phyloP scores from a whole-genome alignment of 1,140 invertebrate species.

The Apocrypta bakeri region DNA sequence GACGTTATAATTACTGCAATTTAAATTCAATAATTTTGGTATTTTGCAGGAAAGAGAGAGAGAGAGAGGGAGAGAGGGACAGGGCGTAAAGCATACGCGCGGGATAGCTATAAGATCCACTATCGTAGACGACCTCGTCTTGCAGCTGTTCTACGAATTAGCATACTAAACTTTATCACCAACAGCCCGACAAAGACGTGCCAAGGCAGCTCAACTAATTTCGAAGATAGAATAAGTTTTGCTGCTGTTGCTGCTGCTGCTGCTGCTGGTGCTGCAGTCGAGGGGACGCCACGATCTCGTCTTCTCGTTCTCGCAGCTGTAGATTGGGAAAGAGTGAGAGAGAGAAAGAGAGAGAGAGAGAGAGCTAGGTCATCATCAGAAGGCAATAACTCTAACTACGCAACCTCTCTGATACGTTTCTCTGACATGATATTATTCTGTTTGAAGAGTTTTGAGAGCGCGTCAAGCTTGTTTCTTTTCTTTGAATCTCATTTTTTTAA shows the following conservation, averaged over 20 bases:
- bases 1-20: slow-evolving; percentile 74
- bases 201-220: slow-evolving; percentile 75
- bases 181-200: slow-evolving; percentile 75
- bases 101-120: not conserved
- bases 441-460: not conserved
- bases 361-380: slow-evolving; percentile 5
- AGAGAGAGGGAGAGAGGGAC: not conserved
- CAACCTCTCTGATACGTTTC: not conserved
- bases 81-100: not conserved
- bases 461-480: not conserved
- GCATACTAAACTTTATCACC: slow-evolving; percentile 76
- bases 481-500: not conserved
- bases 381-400: slow-evolving; percentile 21
- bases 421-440: slow-evolving; percentile 4
- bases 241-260: not conserved
- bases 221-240: slow-evolving; percentile 74
- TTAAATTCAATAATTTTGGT: slow-evolving; percentile 76
- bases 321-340: too few species aligned
- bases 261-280: not conserved
- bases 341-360: not conserved
- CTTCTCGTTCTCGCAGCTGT: not conserved
- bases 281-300: not conserved
- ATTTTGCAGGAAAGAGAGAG: slow-evolving; percentile 60
- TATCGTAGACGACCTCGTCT: slow-evolving; percentile 40
- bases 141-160: slow-evolving; percentile 74